Base-by-base conservation (phyloP, 2,888 invertebrate species). In the Cosmia trapezina region DNA sequence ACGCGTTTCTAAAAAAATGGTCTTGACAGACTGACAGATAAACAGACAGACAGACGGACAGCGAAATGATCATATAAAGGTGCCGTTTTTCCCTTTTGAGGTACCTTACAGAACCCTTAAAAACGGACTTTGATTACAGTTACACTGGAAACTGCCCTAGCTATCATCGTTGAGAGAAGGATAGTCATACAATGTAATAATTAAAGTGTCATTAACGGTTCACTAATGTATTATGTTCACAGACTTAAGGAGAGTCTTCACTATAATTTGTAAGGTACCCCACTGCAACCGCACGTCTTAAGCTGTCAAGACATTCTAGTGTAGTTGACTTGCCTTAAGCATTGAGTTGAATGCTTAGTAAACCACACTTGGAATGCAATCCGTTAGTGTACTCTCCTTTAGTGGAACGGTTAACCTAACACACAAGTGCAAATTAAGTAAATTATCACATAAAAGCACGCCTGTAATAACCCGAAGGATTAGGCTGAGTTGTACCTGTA, bases 341-440 rank as follows among this genome's bases (percentile, higher is more conserved):
- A 4, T 45, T 19, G 54, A 54, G 54, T 66, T 28, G 22, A 19
- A 17, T 65, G 3, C 41, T 56, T 37, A 19, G 9, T 19, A 66
- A 37, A 37, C 54, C 14, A 37, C 70, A 17, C 22, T 54, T 37
- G 33, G 45, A 45, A 66, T 47, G 37, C 33, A 66, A 14, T 56
- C 45, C 22, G 33, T 28, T 33, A 64, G 65, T 43, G 14, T 60
- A 22, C n/a, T 19, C 22, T 19, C 22, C 19, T 41, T 41, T 22
- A 41, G 6, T 54, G 5, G 9, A 43, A 59, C 53, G 2, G 9
- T 64, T 45, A 17, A 45, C 5, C 12, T 11, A 41, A 17, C 11
- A 17, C 43, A 43, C n/a, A 43, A 60, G 17, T 22, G 9, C 5
- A 60, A 17, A 60, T 22, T 37, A 22, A 17, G 22, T 43, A 22